Conservation (phyloP, 2,113 vertebrate species). For the Cettia cetti region DNA sequence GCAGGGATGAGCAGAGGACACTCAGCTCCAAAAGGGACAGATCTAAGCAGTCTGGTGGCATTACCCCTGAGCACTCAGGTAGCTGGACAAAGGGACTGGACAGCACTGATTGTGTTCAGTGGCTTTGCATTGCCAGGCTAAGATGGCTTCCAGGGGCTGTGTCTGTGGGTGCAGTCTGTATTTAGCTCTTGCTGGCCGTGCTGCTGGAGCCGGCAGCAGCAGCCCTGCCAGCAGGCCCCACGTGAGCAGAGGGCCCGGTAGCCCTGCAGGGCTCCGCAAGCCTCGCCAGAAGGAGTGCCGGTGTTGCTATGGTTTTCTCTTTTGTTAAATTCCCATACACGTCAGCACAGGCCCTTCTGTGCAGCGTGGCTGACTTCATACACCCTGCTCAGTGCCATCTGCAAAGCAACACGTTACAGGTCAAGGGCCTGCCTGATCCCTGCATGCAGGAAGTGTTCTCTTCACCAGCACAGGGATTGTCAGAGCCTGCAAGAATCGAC, state of each 20-base stretch:
- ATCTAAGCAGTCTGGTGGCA: neutral
- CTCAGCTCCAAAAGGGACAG: neutral
- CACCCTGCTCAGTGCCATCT: neutral
- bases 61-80: neutral
- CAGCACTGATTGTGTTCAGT: neutral
- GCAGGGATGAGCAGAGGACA: neutral
- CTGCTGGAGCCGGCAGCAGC: neutral
- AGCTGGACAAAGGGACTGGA: neutral
- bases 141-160: neutral
- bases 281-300: neutral
- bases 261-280: neutral
- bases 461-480: neutral
- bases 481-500: neutral
- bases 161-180: neutral
- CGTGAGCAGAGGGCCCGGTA: neutral
- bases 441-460: neutral
- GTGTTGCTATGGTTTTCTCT: constrained; percentile 40
- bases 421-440: neutral
- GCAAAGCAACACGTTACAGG: neutral
- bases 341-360: neutral
- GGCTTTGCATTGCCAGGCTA: neutral
- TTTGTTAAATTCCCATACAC: neutral
- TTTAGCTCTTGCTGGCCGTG: neutral
- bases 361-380: neutral
- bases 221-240: neutral